Base-by-base conservation (phyloP, 2,888 invertebrate genomes). In the Napeogenes sylphis region DNA sequence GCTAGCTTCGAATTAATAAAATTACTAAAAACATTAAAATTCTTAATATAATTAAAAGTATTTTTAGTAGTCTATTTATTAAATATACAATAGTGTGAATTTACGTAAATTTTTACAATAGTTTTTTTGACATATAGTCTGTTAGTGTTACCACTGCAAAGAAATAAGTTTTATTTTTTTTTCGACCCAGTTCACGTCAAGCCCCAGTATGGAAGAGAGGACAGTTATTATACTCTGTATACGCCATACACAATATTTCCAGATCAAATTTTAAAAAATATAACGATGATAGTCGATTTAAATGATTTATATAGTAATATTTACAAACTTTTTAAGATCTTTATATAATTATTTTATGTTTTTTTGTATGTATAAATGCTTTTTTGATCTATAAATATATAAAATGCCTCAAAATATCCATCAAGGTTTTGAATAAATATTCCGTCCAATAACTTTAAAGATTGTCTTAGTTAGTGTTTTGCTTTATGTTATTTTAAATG, bases 201-300 rank as follows among this genome's bases (percentile, higher is more conserved):
- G 51, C 51, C 30, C 51, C 51, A 6, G 30, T 51, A 10, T 69
- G 71, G 71, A 60, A 70, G n/a, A 68, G 56, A 57, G 69, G 65
- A 61, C 70, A 78, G 4, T 74, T 71, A 69, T 80, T 87, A 70
- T 69, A 75, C 21, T 81, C 84, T 3, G 75, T 87, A 68, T 85
- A 78, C 66, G 82, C 85, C 14, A 85, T 87, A 66, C 87, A 87
- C 64, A 85, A 87, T 56, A 78, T 87, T 67, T 78, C 86, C n/a
- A 79, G 78, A 38, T 59, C 76, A 45, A 71, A 63, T 21, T 73
- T 74, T 32, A 60, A 63, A 45, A 60, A 54, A 61, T 13, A 55
- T 33, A 32, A 53, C 53, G 33, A 14, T 30, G 47, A 55, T 10
- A 38, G 38, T n/a, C 21, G 30, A 32, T 30, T 42, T 30, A 38